Evolutionary conservation across 1,140 invertebrate genomes (phyloP), one percentile per base, ranked within the genome.

Genomic region (Drosophila lini): DNA sequence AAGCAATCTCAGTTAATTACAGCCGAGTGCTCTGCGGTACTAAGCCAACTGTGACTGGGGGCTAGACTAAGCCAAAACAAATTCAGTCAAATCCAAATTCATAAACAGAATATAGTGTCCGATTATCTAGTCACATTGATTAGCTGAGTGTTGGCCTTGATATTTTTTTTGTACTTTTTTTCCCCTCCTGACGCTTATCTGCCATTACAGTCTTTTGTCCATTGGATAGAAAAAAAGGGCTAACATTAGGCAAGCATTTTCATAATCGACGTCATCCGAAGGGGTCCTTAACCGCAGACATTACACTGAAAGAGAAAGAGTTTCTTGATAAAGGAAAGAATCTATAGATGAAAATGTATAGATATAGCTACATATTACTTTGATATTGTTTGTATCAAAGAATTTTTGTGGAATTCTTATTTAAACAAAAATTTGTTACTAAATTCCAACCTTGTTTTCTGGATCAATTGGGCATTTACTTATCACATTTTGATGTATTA

Each of bases 81-180:
- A 48, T 8, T 47, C 28, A 34, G 15, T 6, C 10, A 40, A 65
- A 67, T 8, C 44, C 28, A 41, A 48, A 50, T 67, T 40, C 25
- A 38, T 47, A 15, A 25, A 36, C 44, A 15, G 13, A 52, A 34
- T n/a, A 53, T 13, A 22, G 31, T 34, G 41, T 41, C 32, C 38
- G 41, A 71, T 56, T 71, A 71, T 71, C 65, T 58, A 47, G 16
- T 40, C 19, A 41, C 50, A 48, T 70, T 58, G 52, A 71, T 71
- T 71, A 41, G 16, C 36, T 36, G 34, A 55, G 52, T 22, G 50
- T 6, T 38, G 42, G 19, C 68, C 65, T 58, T 71, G 65, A 48
- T 58, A 44, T 32, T 38, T 70, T 58, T 44, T 32, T 38, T 7
- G 19, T 32, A 11, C n/a, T 5, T 11, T 25, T 25, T 42, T n/a